These are phyloP conservation scores for Aphidius ervi DNA, from an alignment of 1,140 invertebrate species.

Conservation along the genomic window DNA sequence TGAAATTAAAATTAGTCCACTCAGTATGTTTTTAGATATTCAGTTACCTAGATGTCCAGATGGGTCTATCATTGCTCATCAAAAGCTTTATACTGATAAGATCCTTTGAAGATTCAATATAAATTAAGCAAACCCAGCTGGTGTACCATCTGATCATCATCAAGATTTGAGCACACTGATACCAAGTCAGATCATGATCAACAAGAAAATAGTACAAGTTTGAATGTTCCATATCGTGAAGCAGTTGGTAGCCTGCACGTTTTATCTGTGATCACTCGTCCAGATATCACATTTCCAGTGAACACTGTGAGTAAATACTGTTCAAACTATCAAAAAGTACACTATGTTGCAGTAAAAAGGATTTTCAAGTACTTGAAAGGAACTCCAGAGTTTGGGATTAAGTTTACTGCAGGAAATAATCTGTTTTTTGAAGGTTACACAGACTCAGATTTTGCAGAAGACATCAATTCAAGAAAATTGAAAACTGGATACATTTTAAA, in stretches of 20 bases:
- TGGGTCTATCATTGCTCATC: constrained; percentile 24
- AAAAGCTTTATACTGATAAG: constrained; percentile 17
- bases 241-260: constrained; percentile 35
- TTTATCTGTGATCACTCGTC: constrained; percentile 30
- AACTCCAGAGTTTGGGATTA: constrained; percentile 24
- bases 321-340: constrained; percentile 21
- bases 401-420: neutral
- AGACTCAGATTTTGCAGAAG: constrained; percentile 30
- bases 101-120: constrained; percentile 20
- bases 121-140: constrained; percentile 14
- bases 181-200: neutral
- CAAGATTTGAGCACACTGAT: neutral
- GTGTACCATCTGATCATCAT: constrained; percentile 17
- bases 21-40: constrained; percentile 16
- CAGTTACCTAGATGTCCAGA: constrained; percentile 14
- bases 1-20: constrained; percentile 21
- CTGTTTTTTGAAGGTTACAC: neutral
- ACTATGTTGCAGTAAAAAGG: constrained; percentile 34
- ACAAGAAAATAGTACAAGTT: too few species aligned
- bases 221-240: constrained; percentile 26
- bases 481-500: constrained; percentile 11
- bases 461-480: constrained; percentile 17
- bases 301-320: constrained; percentile 27
- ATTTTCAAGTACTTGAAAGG: constrained; percentile 36
- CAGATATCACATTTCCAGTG: constrained; percentile 40